Evolutionary conservation across 2,797 vertebrate species (phyloP).

Genomic region (Lepidocolaptes lacrymiger): DNA sequence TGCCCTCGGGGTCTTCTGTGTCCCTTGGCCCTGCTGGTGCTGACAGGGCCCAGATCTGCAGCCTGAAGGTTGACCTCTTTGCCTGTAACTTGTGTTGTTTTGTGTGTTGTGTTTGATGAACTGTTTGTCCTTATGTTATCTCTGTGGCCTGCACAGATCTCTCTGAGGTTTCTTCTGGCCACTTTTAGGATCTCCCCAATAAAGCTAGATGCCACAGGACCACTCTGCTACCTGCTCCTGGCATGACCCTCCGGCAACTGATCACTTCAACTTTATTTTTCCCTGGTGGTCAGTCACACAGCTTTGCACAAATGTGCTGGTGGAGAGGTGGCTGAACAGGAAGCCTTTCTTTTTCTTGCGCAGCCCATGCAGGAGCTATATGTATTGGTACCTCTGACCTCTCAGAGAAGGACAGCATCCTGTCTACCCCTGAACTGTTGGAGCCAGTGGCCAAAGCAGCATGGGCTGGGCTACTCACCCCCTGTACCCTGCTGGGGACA

Average conservation of each 20-base stretch:
- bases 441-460: not conserved
- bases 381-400: not conserved
- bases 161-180: not conserved
- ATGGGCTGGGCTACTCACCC: fast-evolving
- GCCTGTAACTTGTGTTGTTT: not conserved
- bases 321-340: not conserved
- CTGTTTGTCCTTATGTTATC: conserved; percentile 11
- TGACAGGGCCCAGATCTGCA: not conserved
- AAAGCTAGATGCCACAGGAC: not conserved
- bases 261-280: not conserved
- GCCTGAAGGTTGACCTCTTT: not conserved
- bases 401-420: not conserved
- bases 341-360: not conserved
- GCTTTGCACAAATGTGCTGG: not conserved
- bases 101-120: conserved; percentile 1
- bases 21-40: not conserved
- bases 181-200: not conserved
- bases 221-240: not conserved
- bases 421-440: not conserved
- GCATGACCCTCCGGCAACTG: not conserved
- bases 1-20: fast-evolving
- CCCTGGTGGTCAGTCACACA: fast-evolving
- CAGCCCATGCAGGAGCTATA: not conserved
- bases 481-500: not conserved
- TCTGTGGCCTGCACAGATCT: not conserved